Evolutionary conservation across 92 coral and sea anemone genomes (phyloP).

Genomic region (Virgularia gustaviana): DNA sequence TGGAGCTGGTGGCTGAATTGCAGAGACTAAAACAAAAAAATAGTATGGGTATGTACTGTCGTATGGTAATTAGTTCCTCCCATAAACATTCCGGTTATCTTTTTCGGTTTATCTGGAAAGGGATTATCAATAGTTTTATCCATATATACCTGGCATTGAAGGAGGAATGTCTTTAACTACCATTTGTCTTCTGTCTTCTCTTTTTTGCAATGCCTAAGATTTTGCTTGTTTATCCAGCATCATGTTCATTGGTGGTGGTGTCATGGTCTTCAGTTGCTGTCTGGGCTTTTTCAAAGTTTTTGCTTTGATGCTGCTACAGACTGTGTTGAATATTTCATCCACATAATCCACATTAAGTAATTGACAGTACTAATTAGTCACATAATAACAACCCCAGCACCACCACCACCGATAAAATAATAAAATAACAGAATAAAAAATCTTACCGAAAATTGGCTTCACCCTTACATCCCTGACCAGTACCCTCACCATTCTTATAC

Average conservation of each 20-base stretch:
- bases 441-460: conserved; percentile 21
- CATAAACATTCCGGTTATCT: background rate
- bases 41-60: background rate
- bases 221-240: conserved; percentile 42
- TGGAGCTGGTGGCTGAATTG: background rate
- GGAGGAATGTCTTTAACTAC: conserved; percentile 42
- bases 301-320: conserved; percentile 24
- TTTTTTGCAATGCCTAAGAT: conserved; percentile 22
- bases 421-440: background rate
- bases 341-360: conserved; percentile 34
- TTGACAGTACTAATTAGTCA: background rate
- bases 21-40: conserved; percentile 1
- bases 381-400: background rate
- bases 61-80: background rate
- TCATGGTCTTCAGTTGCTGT: conserved; percentile 19
- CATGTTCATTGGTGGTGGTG: conserved; percentile 51
- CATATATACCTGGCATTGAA: conserved; percentile 30
- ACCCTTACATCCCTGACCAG: conserved; percentile 20
- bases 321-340: conserved; percentile 38
- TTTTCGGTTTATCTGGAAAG: background rate
- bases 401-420: background rate
- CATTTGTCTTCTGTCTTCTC: conserved; percentile 36
- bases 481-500: conserved; percentile 1
- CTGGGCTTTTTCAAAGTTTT: conserved; percentile 31
- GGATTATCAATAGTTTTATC: background rate